A percentile compares a stretch with the other conserved stretches of the same genome.
These are phyloP conservation scores for Cecropterus lyciades DNA, from an alignment of 1,140 invertebrate genomes.

Conservation along the genomic window DNA sequence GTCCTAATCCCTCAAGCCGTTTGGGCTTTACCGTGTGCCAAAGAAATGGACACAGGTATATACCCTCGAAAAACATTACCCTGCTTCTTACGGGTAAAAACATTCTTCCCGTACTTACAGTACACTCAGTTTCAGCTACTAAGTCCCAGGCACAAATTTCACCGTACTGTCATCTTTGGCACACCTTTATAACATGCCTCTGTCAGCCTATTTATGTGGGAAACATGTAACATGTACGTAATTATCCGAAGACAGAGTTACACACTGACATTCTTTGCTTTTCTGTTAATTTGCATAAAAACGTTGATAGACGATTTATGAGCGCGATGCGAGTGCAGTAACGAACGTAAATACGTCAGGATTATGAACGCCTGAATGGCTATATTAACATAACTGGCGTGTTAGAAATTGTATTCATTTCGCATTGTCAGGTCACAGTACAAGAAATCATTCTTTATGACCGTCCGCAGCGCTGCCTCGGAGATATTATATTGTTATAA, in stretches of 20 bases:
- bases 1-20: no score
- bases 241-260: slow-evolving; percentile 5
- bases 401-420: slow-evolving; percentile 30
- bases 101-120: no score
- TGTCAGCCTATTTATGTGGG: not conserved
- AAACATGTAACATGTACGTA: not conserved
- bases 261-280: slow-evolving; percentile 6
- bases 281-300: slow-evolving; percentile 20
- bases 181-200: no score
- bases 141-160: no score
- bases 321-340: slow-evolving; percentile 5
- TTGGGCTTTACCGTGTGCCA: no score
- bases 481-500: slow-evolving; percentile 5
- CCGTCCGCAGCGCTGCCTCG: not conserved
- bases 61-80: no score
- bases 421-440: slow-evolving; percentile 16
- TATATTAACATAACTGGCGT: slow-evolving; percentile 28
- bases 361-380: slow-evolving; percentile 24
- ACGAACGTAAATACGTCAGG: slow-evolving; percentile 23
- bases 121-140: no score
- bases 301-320: slow-evolving; percentile 23
- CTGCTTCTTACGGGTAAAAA: no score
- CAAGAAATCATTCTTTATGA: slow-evolving; percentile 26
- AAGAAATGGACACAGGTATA: no score
- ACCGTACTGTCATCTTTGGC: no score